Conservation (phyloP, 2,888 invertebrate genomes). For the Tupiocoris notatus region DNA sequence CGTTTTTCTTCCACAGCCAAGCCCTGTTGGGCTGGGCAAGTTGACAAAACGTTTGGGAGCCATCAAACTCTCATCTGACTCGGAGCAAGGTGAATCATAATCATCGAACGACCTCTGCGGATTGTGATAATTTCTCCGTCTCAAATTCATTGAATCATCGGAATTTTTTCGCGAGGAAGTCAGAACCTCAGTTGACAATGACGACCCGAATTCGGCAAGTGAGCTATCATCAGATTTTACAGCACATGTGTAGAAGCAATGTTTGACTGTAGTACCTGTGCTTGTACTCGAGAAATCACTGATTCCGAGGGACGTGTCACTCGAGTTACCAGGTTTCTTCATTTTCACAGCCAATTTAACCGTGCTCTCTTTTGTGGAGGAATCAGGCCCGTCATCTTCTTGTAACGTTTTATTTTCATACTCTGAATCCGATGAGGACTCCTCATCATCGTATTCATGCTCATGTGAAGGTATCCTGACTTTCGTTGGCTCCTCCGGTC, state of each 20-base stretch:
- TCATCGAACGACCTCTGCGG: conserved; percentile 50
- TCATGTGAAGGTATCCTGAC: conserved; percentile 61
- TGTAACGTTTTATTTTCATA: conserved; percentile 67
- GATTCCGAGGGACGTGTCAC: conserved; percentile 77
- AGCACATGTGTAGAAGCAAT: conserved; percentile 50
- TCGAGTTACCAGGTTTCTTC: conserved; percentile 66
- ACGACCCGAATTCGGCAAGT: conserved; percentile 49
- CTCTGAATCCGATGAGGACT: conserved; percentile 60
- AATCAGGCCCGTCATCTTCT: conserved; percentile 55
- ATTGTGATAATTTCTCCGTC: conserved; percentile 44
- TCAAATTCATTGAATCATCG: conserved; percentile 48
- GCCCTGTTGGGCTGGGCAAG: conserved; percentile 48
- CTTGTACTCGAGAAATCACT: conserved; percentile 88
- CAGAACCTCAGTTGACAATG: conserved; percentile 50
- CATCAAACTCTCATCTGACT: conserved; percentile 51
- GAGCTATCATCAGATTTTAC: conserved; percentile 51
- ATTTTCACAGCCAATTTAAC: conserved; percentile 76
- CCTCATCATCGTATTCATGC: conserved; percentile 57
- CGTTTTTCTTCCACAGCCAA: conserved; percentile 32
- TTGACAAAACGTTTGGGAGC: conserved; percentile 43
- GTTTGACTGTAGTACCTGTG: conserved; percentile 79
- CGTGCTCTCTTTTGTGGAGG: conserved; percentile 64
- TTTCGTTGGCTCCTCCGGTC: conserved; percentile 74
- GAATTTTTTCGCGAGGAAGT: conserved; percentile 49
- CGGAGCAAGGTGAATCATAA: conserved; percentile 52